phyloP scores from a whole-genome alignment of 2,113 vertebrate species.

The Salminus brasiliensis region DNA sequence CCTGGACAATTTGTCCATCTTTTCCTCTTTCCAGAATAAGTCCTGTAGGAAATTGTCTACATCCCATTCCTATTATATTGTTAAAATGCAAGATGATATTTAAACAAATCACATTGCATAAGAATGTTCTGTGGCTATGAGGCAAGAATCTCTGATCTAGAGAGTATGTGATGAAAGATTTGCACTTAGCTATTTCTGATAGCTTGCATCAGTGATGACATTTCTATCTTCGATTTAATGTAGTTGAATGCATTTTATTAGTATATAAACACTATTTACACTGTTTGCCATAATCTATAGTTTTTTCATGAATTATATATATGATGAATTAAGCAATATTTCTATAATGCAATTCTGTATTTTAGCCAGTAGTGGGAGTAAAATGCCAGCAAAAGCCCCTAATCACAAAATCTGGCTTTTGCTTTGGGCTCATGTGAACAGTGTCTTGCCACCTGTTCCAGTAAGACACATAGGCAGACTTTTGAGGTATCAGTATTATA shows the following conservation, averaged over 20 bases:
- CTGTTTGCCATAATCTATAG: neutral
- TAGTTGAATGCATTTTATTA: neutral
- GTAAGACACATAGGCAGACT: neutral
- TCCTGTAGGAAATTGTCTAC: constrained; percentile 3
- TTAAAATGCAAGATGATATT: neutral
- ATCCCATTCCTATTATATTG: constrained; percentile 31
- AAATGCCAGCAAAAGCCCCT: neutral
- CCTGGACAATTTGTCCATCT: neutral
- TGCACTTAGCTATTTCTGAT: constrained; percentile 10
- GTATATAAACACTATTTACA: neutral
- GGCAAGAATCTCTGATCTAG: neutral
- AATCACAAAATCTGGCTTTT: neutral
- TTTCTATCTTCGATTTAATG: constrained; percentile 5
- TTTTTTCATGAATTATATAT: neutral
- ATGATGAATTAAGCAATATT: neutral
- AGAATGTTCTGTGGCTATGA: neutral
- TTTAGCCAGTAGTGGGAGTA: constrained; percentile 14
- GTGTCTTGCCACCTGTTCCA: neutral
- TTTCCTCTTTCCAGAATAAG: neutral
- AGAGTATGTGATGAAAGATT: neutral
- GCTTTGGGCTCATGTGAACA: neutral
- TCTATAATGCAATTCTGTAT: neutral
- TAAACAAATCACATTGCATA: neutral
- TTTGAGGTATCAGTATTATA: constrained; percentile 5
- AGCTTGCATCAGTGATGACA: neutral